Evolutionary conservation across 92 coral and sea anemone species (phyloP), one percentile per base, ranked within the genome.

Genomic region (Zoanthus solanderi): DNA sequence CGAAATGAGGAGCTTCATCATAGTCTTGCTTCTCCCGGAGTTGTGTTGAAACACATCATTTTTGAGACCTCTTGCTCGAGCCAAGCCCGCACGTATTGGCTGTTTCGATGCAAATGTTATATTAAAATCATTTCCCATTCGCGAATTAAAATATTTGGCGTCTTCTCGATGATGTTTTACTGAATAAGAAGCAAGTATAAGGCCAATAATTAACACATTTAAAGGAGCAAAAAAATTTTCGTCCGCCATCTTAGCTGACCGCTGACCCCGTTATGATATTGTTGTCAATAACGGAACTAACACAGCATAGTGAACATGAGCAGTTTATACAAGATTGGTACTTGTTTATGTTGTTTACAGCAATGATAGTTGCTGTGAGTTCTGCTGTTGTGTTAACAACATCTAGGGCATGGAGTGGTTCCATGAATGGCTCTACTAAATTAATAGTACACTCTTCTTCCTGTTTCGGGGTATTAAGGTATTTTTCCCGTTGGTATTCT

Each of bases 91-190:
- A 11, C 46, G 81, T 7, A 80, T 88, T 14, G 74, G 87, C 17
- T 37, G 87, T 73, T 71, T 88, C 13, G 91, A 37, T 12, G 87
- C 87, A 32, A 81, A 88, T 23, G 76, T 88, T 48, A 72, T 31
- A 78, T 75, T 75, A 31, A 57, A 75, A 75, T 9, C 29, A 9
- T 17, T 44, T 37, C 56, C 37, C 63, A 57, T 15, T 9, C 54
- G 84, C 16, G 23, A 23, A 29, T 75, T 32, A 75, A 58, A 42
- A 17, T 42, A 23, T 52, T 75, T 37, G n/a, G 13, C 34, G 44
- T 44, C 29, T 23, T 58, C 83, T 17, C 1, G 75, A 6, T 86
- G 48, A 28, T 5, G 18, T 75, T 30, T 3, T 7, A 65, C 11
- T 56, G 30, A 75, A 46, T 17, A 61, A 47, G 14, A 45, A 37